Evolutionary conservation across 2,797 vertebrate genomes (phyloP).

Genomic region (Tauraco hartlaubi): DNA sequence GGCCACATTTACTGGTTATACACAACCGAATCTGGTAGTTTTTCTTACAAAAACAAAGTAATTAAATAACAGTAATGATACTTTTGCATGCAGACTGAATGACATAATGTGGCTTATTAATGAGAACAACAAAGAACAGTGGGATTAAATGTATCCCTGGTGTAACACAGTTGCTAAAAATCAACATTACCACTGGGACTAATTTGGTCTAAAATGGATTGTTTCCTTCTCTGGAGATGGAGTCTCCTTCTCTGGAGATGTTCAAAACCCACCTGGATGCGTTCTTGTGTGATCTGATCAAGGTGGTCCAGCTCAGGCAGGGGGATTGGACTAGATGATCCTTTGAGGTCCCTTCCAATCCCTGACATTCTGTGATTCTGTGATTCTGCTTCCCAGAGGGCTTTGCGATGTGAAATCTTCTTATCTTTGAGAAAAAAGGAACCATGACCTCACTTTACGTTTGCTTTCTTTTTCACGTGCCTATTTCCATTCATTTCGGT

Average conservation of each 20-base stretch:
- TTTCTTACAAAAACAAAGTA: slow-evolving; percentile 72
- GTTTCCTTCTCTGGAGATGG: background rate
- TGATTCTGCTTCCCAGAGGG: background rate
- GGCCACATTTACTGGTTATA: slow-evolving; percentile 62
- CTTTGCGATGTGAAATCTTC: slow-evolving; percentile 24
- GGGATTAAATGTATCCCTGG: slow-evolving; percentile 24
- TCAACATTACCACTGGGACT: slow-evolving; percentile 13
- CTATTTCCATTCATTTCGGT: background rate
- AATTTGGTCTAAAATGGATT: slow-evolving; percentile 47
- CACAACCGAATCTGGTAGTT: slow-evolving; percentile 53
- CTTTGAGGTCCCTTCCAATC: too few relatives aligned
- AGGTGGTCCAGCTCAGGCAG: too few relatives aligned
- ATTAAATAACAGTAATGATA: slow-evolving; percentile 67
- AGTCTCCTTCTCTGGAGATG: too few relatives aligned
- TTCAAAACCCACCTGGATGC: too few relatives aligned
- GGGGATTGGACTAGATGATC: too few relatives aligned
- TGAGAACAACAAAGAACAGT: slow-evolving; percentile 64
- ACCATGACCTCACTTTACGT: background rate
- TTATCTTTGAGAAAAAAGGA: slow-evolving; percentile 11
- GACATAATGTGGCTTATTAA: slow-evolving; percentile 66
- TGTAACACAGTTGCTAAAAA: slow-evolving; percentile 51
- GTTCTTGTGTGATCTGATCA: too few relatives aligned
- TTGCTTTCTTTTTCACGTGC: background rate
- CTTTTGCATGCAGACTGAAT: slow-evolving; percentile 52
- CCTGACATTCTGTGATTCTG: too few relatives aligned